Evolutionary conservation across 2,888 invertebrate species (phyloP), one percentile per base, ranked within the genome.

Genomic region (Dermolepida albohirtum): DNA sequence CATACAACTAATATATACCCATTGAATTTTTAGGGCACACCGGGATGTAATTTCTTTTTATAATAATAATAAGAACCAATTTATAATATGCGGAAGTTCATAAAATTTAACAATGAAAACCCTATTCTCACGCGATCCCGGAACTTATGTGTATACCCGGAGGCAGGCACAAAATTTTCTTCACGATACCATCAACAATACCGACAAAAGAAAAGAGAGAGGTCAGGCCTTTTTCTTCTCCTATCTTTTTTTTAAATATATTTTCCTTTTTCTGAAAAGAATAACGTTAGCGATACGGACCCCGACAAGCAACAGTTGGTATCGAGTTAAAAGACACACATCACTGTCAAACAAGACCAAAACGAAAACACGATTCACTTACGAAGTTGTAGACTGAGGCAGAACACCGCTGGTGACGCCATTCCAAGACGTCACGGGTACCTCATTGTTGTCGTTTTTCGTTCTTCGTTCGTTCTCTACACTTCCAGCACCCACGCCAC

Each of bases 401-500:
- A 78, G 73, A 76, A 78, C 55, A 79, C 77, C 70, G 78, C 77
- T 68, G 78, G 77, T 66, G 79, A 78, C 74, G 79, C 76, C 79
- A 78, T 79, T 65, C 65, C 68, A 62, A 67, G 69, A 72, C 71
- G 70, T 73, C 74, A 73, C 50, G 69, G 66, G 22, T 65, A 41
- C 70, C 70, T 73, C 69, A 69, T 73, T 67, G 47, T 59, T 64
- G 64, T 52, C 55, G 54, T 47, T 63, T 62, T 66, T 29, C n/a
- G 16, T 17, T 59, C 27, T 44, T 39, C 34, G 27, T 47, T 29
- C 59, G 34, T 10, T 29, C 14, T 34, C 44, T 34, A 47, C 39
- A 34, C 47, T 34, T 7, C 27, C 34, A 10, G 17, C 16, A 8
- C 22, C 7, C 22, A 17, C 49, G 47, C 29, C 34, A 47, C 47